Conservation (phyloP, 2,797 vertebrate species). For the Sebastolobus altivelis region DNA sequence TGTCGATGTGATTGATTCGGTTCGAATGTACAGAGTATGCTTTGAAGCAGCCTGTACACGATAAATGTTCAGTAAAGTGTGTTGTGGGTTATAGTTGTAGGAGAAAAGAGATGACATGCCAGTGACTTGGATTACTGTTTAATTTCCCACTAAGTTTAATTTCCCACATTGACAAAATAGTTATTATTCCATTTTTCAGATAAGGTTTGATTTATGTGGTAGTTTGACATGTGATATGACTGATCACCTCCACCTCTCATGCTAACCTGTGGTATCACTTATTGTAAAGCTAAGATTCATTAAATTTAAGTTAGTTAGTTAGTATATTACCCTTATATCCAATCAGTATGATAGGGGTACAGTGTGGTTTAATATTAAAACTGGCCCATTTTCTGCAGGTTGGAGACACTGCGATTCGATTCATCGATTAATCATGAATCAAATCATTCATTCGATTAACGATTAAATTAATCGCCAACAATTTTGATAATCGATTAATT, state of each 20-base stretch:
- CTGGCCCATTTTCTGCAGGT: neutral
- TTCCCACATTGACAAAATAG: neutral
- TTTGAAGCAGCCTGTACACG: slow-evolving; percentile 30
- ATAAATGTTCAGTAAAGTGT: slow-evolving; percentile 23
- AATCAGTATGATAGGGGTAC: neutral
- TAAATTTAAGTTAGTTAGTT: neutral
- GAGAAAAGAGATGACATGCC: neutral
- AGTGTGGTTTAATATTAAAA: neutral
- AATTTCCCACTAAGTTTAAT: neutral
- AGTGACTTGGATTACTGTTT: neutral
- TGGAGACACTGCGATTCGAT: neutral
- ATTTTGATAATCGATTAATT: no score
- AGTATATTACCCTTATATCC: neutral
- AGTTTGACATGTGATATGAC: neutral
- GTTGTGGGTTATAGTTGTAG: slow-evolving; percentile 7
- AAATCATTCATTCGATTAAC: no score
- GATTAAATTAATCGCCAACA: no score
- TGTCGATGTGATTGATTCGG: slow-evolving; percentile 64
- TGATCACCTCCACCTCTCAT: neutral
- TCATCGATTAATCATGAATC: no score
- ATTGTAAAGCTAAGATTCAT: neutral
- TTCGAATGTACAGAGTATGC: slow-evolving; percentile 38
- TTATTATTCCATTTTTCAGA: neutral
- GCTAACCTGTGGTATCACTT: neutral
- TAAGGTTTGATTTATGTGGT: neutral